Base-by-base conservation (phyloP, 92 coral and sea anemone genomes). In the Isaurus tuberculatus region DNA sequence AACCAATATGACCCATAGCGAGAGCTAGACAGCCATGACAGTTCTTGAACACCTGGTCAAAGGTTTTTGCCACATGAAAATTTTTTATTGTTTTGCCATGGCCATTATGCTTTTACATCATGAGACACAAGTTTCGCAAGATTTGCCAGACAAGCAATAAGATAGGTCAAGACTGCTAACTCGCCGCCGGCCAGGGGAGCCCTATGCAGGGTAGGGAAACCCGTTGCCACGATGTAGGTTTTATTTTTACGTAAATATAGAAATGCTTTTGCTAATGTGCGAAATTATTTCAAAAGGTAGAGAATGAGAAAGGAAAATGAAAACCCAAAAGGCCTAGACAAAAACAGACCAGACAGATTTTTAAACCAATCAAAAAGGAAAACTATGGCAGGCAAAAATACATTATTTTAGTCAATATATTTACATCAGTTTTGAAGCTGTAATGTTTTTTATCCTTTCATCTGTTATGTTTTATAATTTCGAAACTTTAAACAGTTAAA, bases 1-100 rank as follows among this genome's bases (percentile, higher is more conserved):
- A 77, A n/a, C 82, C 69, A 77, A 36, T 23, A 33, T 77, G 82
- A 86, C 91, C 91, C 91, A 89, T 84, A 81, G 89, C 70, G 91
- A 66, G 89, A 44, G 30, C 49, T 82, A 88, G 91, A 88, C 91
- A 70, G 44, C 57, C 69, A 46, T 79, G 82, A 29, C 83, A 84
- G 34, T 53, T 78, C 61, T 73, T 73, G 23, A 60, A 60, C 66
- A 30, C 66, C 13, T 60, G 66, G 66, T 20, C 29, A 60, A 60
- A 29, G 23, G 13, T 60, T 23, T 60, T 49, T 49, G 15, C 58
- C 58, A 49, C 19, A 49, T 40, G 46, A 49, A n/a, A 4, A 49
- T 49, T 10, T 49, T 11, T 49, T 17, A 49, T 11, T n/a, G 3
- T 49, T n/a, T 49, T 49, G 58, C 58, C 1, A 11, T 49, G 19